A percentile compares a stretch with the other conserved stretches of the same genome.
Evolutionary conservation across 2,113 vertebrate species (phyloP).

Genomic region (Onychostruthus taczanowskii): DNA sequence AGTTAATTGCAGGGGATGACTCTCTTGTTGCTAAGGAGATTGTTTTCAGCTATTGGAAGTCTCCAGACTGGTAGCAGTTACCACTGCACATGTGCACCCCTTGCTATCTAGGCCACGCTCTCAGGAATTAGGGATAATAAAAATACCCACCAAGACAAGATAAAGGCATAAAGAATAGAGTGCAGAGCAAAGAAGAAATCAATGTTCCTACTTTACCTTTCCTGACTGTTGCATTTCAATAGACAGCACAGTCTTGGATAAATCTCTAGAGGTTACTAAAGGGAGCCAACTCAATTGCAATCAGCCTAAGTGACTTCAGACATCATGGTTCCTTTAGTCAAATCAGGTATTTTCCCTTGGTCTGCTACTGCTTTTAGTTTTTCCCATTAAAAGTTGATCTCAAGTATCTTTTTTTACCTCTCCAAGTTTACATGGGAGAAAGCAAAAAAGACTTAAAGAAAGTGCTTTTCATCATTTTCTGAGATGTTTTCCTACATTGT

Average conservation of each 20-base stretch:
- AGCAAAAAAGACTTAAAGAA: neutral
- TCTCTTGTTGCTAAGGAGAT: conserved; percentile 25
- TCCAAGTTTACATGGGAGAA: neutral
- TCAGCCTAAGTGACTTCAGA: conserved; percentile 60
- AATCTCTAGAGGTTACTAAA: conserved; percentile 25
- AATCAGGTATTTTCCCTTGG: neutral
- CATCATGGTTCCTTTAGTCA: neutral
- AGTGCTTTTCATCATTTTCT: neutral
- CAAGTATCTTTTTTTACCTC: neutral
- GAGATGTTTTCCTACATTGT: neutral
- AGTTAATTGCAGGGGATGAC: neutral
- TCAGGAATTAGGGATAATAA: neutral
- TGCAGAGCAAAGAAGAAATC: conserved; percentile 32
- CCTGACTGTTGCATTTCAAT: conserved; percentile 44
- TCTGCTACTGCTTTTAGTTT: conserved; percentile 10
- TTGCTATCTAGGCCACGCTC: neutral
- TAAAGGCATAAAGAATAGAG: neutral
- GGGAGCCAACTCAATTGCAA: conserved; percentile 14
- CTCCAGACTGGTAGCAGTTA: neutral
- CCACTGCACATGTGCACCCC: neutral
- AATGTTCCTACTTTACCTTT: conserved; percentile 35
- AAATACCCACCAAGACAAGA: neutral
- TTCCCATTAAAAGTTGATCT: neutral
- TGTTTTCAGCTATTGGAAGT: neutral
- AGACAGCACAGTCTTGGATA: conserved; percentile 15